Evolutionary conservation across 2,888 invertebrate genomes (phyloP).

Genomic region (Oscheius onirici): DNA sequence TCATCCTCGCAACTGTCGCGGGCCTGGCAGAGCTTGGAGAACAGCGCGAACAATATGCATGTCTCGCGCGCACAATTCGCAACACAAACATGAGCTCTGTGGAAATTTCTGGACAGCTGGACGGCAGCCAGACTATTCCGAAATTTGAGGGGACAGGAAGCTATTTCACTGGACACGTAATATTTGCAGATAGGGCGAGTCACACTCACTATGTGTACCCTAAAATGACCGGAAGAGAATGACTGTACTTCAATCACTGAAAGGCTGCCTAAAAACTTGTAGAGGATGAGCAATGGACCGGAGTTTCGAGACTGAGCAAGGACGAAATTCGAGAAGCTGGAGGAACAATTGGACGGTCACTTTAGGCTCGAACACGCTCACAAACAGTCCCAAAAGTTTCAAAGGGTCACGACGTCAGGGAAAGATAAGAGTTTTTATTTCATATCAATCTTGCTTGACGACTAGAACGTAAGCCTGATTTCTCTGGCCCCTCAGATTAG

Average conservation of each 20-base stretch:
- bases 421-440: not conserved
- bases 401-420: constrained; percentile 16
- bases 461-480: no score
- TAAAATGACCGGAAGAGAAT: not conserved
- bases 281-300: not conserved
- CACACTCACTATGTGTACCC: no score
- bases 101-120: constrained; percentile 21
- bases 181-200: not conserved
- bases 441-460: no score
- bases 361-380: constrained; percentile 24
- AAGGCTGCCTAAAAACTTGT: not conserved
- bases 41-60: constrained; percentile 31
- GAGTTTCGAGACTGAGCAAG: not conserved
- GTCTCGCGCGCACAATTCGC: constrained; percentile 29
- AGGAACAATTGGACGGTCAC: constrained; percentile 28
- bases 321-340: constrained; percentile 11
- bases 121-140: not conserved
- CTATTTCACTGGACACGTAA: not conserved
- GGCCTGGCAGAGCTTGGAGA: constrained; percentile 13
- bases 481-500: no score
- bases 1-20: not conserved
- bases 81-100: constrained; percentile 26
- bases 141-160: not conserved
- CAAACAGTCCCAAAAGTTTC: constrained; percentile 21
- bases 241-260: not conserved